phyloP scores from a whole-genome alignment of 2,113 vertebrate genomes.

The Sardina pilchardus region DNA sequence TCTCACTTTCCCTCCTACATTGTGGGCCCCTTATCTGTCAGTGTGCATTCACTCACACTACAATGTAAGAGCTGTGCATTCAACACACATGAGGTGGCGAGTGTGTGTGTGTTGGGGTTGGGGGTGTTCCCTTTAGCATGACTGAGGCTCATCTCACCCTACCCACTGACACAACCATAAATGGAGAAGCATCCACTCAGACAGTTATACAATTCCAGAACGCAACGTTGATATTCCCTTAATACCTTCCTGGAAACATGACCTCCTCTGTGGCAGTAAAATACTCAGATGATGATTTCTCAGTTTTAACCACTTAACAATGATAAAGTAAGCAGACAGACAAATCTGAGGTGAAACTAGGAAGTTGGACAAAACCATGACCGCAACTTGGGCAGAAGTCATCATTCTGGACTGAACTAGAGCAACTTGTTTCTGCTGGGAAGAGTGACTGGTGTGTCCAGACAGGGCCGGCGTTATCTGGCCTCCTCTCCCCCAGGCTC shows the following conservation, averaged over 20 bases:
- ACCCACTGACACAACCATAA: not conserved
- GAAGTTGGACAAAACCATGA: not conserved
- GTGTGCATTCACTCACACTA: no score
- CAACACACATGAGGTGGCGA: no score
- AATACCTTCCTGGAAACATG: not conserved
- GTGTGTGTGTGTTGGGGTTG: no score
- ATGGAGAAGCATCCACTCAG: not conserved
- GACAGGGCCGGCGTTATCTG: not conserved
- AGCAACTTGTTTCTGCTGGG: not conserved
- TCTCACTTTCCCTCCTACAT: no score
- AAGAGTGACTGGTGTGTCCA: not conserved
- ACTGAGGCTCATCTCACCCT: not conserved
- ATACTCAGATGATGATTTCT: not conserved
- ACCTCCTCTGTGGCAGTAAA: not conserved
- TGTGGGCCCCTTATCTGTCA: no score
- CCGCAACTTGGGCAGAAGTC: not conserved
- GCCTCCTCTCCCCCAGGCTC: conserved; percentile 18
- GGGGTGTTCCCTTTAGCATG: not conserved
- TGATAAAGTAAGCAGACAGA: not conserved
- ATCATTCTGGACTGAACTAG: not conserved
- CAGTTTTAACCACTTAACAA: not conserved
- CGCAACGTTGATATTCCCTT: not conserved
- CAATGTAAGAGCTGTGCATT: no score
- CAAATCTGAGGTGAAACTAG: not conserved
- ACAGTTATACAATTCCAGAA: no score